A percentile compares a stretch with the other conserved stretches of the same genome.
Evolutionary conservation across 2,888 invertebrate genomes (phyloP).

Genomic region (Lottia scabra): DNA sequence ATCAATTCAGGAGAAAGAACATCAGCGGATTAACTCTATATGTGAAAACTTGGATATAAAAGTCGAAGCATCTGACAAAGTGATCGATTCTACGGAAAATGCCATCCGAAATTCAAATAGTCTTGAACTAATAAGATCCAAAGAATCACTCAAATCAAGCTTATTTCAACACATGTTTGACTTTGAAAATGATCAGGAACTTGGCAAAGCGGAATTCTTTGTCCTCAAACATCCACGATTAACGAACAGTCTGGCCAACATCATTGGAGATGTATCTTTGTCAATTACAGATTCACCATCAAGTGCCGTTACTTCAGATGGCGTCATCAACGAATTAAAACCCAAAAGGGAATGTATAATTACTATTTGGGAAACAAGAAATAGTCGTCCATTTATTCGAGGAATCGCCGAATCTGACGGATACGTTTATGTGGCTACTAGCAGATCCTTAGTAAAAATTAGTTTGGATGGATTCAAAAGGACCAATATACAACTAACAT

Average conservation of each 20-base stretch:
- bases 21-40: neutral
- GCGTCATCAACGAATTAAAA: slow-evolving; percentile 14
- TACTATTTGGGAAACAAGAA: slow-evolving; percentile 24
- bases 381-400: slow-evolving; percentile 17
- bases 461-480: neutral
- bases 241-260: slow-evolving; percentile 11
- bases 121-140: neutral
- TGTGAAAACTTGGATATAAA: neutral
- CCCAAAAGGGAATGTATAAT: slow-evolving; percentile 20
- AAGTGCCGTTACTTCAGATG: neutral
- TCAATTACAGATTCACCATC: slow-evolving; percentile 3
- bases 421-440: slow-evolving; percentile 22
- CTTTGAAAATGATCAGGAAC: slow-evolving; percentile 2
- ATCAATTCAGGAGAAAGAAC: neutral
- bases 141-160: neutral
- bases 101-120: neutral
- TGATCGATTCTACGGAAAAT: neutral
- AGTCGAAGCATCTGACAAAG: neutral
- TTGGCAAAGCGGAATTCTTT: slow-evolving; percentile 19
- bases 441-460: slow-evolving; percentile 19
- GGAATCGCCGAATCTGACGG: slow-evolving; percentile 20
- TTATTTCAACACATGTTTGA: neutral
- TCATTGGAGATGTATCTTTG: slow-evolving; percentile 20
- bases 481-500: slow-evolving; percentile 17
- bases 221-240: slow-evolving; percentile 14